Evolutionary conservation across 2,888 invertebrate species (phyloP).

Genomic region (Drosophila longiperda): DNA sequence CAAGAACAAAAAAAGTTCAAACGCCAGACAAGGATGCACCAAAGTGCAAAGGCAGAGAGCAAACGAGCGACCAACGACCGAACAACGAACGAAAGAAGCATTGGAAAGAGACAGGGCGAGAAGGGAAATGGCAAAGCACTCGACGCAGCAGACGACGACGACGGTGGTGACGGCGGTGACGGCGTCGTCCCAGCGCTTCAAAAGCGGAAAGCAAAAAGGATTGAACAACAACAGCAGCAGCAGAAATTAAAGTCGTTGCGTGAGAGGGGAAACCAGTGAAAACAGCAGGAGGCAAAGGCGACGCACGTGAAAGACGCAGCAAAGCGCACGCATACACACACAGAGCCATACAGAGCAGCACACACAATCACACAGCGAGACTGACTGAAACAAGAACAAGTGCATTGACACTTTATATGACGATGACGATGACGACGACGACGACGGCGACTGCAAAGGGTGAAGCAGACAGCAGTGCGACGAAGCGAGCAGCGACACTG

Average conservation of each 20-base stretch:
- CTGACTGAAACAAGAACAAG: slow-evolving; percentile 80
- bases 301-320: slow-evolving; percentile 80
- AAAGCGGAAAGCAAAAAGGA: slow-evolving; percentile 79
- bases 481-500: slow-evolving; percentile 46
- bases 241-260: background rate
- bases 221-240: slow-evolving; percentile 61
- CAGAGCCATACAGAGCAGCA: slow-evolving; percentile 22
- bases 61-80: slow-evolving; percentile 57
- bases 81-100: slow-evolving; percentile 35
- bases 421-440: slow-evolving; percentile 51
- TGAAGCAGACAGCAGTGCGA: slow-evolving; percentile 61
- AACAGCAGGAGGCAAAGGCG: slow-evolving; percentile 77
- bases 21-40: slow-evolving; percentile 81
- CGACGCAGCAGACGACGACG: slow-evolving; percentile 65
- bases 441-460: slow-evolving; percentile 68
- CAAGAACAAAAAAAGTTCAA: slow-evolving; percentile 75
- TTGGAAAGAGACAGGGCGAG: background rate
- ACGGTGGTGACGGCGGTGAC: slow-evolving; percentile 38
- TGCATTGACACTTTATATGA: slow-evolving; percentile 83
- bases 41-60: slow-evolving; percentile 80
- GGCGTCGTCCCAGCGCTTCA: slow-evolving; percentile 61
- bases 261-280: slow-evolving; percentile 36
- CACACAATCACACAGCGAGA: slow-evolving; percentile 35
- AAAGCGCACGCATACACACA: slow-evolving; percentile 66
- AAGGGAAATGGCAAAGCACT: slow-evolving; percentile 57